phyloP scores from a whole-genome alignment of 2,113 vertebrate species.

The Cariama cristata region DNA sequence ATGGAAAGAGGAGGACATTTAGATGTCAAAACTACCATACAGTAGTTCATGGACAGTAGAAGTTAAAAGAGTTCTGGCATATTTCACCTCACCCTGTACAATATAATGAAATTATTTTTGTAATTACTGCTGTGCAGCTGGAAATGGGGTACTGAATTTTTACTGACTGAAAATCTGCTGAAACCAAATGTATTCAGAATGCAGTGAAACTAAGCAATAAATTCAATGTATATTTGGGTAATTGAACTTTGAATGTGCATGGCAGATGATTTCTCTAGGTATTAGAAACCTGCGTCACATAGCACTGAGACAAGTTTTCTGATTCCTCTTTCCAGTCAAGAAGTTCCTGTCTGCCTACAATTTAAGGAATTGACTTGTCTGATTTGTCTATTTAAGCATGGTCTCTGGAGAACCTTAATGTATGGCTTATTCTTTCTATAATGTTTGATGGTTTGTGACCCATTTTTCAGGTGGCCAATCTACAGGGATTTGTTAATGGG shows the following conservation, averaged over 20 bases:
- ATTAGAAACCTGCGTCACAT: not conserved
- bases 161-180: not conserved
- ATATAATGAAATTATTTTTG: not conserved
- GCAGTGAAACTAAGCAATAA: not conserved
- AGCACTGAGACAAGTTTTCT: not conserved
- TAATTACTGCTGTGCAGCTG: not conserved
- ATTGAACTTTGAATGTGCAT: not conserved
- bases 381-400: not conserved
- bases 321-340: not conserved
- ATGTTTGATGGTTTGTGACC: not conserved
- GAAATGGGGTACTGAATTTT: not conserved
- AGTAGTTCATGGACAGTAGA: not conserved
- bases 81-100: not conserved
- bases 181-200: not conserved
- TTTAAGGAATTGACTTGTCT: not conserved
- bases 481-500: not conserved
- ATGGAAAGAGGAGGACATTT: not conserved
- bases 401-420: rapidly evolving
- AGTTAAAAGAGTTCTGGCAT: not conserved
- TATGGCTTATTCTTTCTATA: not conserved
- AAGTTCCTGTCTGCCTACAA: not conserved
- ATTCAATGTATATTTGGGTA: not conserved
- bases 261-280: not conserved
- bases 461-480: not conserved
- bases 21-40: not conserved